Evolutionary conservation across 2,113 vertebrate genomes (phyloP).

Genomic region (Colius striatus): DNA sequence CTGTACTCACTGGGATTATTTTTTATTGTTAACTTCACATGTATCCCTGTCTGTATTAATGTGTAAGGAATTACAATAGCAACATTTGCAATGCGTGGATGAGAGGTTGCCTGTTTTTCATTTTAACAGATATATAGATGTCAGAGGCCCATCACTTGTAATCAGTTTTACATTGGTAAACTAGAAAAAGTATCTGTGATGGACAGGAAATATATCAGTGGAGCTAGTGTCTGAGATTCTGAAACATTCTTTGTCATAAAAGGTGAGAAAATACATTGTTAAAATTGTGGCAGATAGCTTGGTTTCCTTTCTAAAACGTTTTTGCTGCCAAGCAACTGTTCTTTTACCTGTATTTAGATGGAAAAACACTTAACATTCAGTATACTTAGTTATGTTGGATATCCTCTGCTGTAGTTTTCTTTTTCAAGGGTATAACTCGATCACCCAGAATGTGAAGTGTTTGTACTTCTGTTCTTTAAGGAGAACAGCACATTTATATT

Average conservation of each 20-base stretch:
- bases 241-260: conserved; percentile 32
- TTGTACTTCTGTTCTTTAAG: conserved; percentile 60
- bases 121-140: background rate
- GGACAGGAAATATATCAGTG: conserved; percentile 22
- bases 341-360: conserved; percentile 26
- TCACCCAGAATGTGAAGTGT: conserved; percentile 46
- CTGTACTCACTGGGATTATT: background rate
- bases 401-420: conserved; percentile 7
- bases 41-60: background rate
- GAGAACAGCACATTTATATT: conserved; percentile 55
- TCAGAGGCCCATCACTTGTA: conserved; percentile 1
- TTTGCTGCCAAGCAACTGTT: conserved; percentile 16
- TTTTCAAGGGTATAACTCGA: conserved; percentile 53
- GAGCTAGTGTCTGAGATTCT: conserved; percentile 13
- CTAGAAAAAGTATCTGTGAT: background rate
- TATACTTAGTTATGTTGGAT: background rate
- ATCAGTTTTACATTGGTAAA: background rate
- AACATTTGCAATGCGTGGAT: background rate
- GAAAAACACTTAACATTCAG: conserved; percentile 34
- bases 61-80: background rate
- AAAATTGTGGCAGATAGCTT: background rate
- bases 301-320: background rate
- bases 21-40: background rate
- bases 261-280: conserved; percentile 4
- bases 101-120: background rate